A percentile compares a stretch with the other conserved stretches of the same genome.
phyloP scores from a whole-genome alignment of 1,140 invertebrate species.

The Penaeus vannamei region DNA sequence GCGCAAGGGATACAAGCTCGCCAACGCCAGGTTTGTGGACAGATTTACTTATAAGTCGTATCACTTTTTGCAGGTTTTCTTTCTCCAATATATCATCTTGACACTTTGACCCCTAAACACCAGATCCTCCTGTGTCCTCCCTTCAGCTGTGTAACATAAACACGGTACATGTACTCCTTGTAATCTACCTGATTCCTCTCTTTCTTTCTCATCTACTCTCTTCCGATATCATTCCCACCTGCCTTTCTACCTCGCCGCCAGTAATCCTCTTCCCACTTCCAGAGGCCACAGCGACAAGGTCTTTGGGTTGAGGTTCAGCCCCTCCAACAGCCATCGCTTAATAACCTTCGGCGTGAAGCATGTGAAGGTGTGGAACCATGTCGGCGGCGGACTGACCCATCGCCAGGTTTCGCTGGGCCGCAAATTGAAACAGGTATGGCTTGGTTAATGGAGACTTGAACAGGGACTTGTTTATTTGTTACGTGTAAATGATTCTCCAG shows the following conservation, averaged over 20 bases:
- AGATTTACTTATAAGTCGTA: too few relatives aligned
- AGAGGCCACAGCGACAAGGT: conserved; percentile 65
- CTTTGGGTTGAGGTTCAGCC: conserved; percentile 64
- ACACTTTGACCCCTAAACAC: too few relatives aligned
- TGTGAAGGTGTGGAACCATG: conserved; percentile 58
- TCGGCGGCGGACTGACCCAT: conserved; percentile 64
- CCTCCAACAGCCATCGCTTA: conserved; percentile 45
- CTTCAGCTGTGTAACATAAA: not conserved
- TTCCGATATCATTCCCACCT: not conserved
- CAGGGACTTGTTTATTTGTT: not conserved
- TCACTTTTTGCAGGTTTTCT: too few relatives aligned
- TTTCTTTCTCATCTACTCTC: not conserved
- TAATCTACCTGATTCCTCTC: not conserved
- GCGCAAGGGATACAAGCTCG: conserved; percentile 65
- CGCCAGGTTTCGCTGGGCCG: conserved; percentile 56
- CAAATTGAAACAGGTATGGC: conserved; percentile 55
- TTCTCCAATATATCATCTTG: too few relatives aligned
- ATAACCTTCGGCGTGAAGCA: conserved; percentile 64
- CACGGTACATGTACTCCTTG: not conserved
- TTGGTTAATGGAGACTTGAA: too few relatives aligned
- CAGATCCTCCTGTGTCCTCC: too few relatives aligned
- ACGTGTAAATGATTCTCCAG: not conserved
- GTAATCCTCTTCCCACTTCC: not conserved
- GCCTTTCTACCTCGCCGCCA: not conserved
- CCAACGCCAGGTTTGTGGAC: conserved; percentile 51